These are phyloP conservation scores for Triplophysa yarkandensis DNA, from an alignment of 2,797 vertebrate genomes.

Conservation along the genomic window DNA sequence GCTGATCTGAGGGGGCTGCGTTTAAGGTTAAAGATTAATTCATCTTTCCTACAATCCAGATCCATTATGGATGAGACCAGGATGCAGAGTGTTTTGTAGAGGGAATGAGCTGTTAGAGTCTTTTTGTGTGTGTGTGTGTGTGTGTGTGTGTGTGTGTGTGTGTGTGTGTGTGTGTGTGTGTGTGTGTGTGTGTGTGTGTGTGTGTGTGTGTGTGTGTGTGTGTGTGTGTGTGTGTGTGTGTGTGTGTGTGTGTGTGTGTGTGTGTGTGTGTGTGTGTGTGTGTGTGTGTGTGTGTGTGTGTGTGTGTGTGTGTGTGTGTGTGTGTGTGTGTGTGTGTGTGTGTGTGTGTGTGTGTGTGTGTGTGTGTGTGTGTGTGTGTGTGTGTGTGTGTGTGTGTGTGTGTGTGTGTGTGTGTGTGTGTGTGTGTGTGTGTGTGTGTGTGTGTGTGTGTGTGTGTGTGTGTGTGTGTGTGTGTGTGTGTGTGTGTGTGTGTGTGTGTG, in stretches of 20 bases:
- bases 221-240: background rate
- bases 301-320: background rate
- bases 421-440: background rate
- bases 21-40: slow-evolving; percentile 53
- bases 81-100: slow-evolving; percentile 30
- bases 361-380: background rate
- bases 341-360: background rate
- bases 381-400: background rate
- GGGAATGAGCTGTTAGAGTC: background rate
- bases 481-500: no score
- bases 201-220: background rate
- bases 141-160: background rate
- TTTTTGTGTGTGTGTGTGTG: background rate
- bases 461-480: background rate
- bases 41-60: slow-evolving; percentile 28
- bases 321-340: background rate
- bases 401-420: background rate
- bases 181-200: background rate
- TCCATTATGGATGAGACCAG: slow-evolving; percentile 42
- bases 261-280: background rate
- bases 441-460: background rate
- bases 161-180: background rate
- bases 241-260: background rate
- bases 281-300: background rate
- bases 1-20: slow-evolving; percentile 41